Base-by-base conservation (phyloP, 2,888 invertebrate species). In the Rhabditophanes sp. region DNA sequence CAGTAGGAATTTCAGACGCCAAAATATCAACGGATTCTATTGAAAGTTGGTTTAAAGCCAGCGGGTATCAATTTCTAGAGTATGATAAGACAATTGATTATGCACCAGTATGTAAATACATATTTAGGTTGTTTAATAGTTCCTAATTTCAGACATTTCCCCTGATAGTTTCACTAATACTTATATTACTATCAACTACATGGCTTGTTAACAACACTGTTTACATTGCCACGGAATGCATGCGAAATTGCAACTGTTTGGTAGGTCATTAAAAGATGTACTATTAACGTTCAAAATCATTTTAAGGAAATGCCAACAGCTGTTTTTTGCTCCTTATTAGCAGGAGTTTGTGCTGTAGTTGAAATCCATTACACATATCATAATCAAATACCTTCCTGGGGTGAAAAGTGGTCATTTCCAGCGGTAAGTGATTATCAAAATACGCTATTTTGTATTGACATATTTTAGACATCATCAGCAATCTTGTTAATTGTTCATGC, bases 361-460 rank as follows among this genome's bases (percentile, higher is more conserved):
- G 57, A 59, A 32, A 53, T 58, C 27, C 57, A 58, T 37, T 58
- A 54, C 37, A 48, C 48, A n/a, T 44, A 51, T 27, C 47, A 54
- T 28, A 47, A 45, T 23, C 30, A 41, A 9, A 30, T 37, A 24
- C 33, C 44, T 25, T 28, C 45, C 27, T 57, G 54, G 54, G 53
- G 44, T n/a, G 50, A 58, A 26, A 50, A 49, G 34, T 53, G 56
- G 54, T 37, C 50, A 3, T 41, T 47, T 9, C 46, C 50, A 2
- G 46, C 55, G 26, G 57, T 56, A 23, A 33, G 4, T 30, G 8
- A 14, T 9, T 4, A 8, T n/a, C 16, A 2, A 14, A 17, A 12
- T 21, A 2, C 11, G 9, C 14, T 6, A 19, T 11, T 16, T 42
- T 18, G 16, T 16, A 7, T 25, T 6, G 14, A 15, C 9, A 26